Conservation (phyloP, 35 echinoderm and acorn worm genomes). For the Apostichopus parvimensis region DNA sequence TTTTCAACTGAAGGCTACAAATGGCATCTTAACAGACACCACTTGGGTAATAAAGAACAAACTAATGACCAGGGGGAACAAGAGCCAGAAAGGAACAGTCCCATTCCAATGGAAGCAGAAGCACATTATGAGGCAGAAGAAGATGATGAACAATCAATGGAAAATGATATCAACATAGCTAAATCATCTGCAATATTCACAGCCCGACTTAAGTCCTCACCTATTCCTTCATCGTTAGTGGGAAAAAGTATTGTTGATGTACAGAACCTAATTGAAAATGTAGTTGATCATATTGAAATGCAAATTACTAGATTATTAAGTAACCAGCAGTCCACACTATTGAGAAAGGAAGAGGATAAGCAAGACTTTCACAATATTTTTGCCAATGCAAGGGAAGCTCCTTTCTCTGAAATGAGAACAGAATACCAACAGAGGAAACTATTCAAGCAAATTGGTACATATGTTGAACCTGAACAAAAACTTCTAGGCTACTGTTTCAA, state of each 20-base stretch:
- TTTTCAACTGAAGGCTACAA: no score
- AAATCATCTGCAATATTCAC: background rate
- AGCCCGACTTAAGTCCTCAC: background rate
- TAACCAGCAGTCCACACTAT: background rate
- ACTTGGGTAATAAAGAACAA: no score
- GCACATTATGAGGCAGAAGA: no score
- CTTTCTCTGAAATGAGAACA: conserved; percentile 5
- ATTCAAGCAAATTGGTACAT: conserved; percentile 3
- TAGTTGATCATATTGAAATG: no score
- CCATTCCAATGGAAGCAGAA: background rate
- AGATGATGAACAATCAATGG: background rate
- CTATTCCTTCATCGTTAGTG: background rate
- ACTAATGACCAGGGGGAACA: no score
- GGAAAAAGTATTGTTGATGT: background rate
- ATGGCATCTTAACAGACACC: no score
- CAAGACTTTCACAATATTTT: background rate
- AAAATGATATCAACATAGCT: background rate
- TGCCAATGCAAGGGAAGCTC: background rate
- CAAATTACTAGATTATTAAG: background rate
- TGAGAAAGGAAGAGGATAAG: background rate
- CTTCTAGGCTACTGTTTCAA: background rate
- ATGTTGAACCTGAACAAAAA: conserved; percentile 8
- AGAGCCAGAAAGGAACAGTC: no score
- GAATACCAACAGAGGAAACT: background rate
- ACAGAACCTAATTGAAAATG: background rate